These are phyloP conservation scores for Fratercula arctica DNA, from an alignment of 2,797 vertebrate genomes.

Conservation along the genomic window DNA sequence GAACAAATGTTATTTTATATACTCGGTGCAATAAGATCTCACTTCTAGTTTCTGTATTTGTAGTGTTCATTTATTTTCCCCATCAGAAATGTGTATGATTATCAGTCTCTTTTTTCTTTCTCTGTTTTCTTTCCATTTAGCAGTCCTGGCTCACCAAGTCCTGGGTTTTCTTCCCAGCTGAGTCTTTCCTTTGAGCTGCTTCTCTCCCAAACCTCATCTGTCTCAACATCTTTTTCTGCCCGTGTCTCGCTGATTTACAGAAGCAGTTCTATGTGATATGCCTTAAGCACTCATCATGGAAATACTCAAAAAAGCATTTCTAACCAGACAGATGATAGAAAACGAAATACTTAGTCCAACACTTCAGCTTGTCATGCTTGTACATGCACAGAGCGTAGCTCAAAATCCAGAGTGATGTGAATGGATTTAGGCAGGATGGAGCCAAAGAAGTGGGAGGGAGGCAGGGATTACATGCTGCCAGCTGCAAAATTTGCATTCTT, in stretches of 20 bases:
- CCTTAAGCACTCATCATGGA: neutral
- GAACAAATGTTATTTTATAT: neutral
- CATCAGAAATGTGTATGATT: neutral
- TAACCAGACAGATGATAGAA: neutral
- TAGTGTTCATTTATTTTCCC: neutral
- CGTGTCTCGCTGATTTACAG: neutral
- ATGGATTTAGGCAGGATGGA: constrained; percentile 19
- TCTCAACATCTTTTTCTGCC: neutral
- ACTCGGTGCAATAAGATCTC: neutral
- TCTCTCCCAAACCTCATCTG: neutral
- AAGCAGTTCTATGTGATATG: neutral
- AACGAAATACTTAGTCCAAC: neutral
- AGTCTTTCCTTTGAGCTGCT: neutral
- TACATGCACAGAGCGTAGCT: constrained; percentile 17
- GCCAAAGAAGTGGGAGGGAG: constrained; percentile 8
- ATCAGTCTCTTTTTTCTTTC: neutral
- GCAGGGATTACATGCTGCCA: constrained; percentile 38
- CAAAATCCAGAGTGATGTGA: constrained; percentile 34
- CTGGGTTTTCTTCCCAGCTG: neutral
- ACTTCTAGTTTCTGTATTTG: neutral
- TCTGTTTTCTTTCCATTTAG: neutral
- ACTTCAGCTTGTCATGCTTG: constrained; percentile 16
- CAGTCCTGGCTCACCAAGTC: neutral
- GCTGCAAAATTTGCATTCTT: constrained; percentile 38
- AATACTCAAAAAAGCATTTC: neutral